phyloP scores from a whole-genome alignment of 64 coral and sea anemone species.

The Orbicella faveolata region DNA sequence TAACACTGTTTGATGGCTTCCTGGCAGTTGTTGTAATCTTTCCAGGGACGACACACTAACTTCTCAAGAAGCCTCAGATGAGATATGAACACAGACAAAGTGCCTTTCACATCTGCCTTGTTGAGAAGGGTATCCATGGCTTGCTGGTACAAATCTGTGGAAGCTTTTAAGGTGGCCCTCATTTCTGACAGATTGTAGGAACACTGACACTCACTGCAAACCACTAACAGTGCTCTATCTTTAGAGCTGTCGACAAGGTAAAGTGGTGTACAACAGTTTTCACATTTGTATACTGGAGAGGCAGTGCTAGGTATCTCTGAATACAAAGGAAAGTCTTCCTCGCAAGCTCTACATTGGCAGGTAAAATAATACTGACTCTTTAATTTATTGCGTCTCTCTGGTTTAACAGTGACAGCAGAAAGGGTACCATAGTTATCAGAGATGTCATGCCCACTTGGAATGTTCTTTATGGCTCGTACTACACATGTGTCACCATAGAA shows the following conservation, averaged over 20 bases:
- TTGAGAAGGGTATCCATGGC: slow-evolving; percentile 72
- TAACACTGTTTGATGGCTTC: slow-evolving; percentile 95
- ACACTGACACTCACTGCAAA: slow-evolving; percentile 37
- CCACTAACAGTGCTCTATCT: background rate
- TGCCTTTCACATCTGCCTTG: slow-evolving; percentile 53
- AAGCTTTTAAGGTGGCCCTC: slow-evolving; percentile 38
- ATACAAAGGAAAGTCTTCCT: slow-evolving; percentile 71
- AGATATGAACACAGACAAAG: slow-evolving; percentile 52
- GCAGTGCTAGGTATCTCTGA: slow-evolving; percentile 45
- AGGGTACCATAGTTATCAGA: slow-evolving; percentile 92
- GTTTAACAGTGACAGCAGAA: slow-evolving; percentile 69
- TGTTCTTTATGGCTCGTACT: slow-evolving; percentile 77
- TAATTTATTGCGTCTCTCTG: slow-evolving; percentile 51
- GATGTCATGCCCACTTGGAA: slow-evolving; percentile 81
- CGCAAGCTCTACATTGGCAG: slow-evolving; percentile 74
- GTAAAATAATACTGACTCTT: slow-evolving; percentile 82
- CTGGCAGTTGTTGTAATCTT: slow-evolving; percentile 89
- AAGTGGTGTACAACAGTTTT: slow-evolving; percentile 21
- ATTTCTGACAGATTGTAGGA: slow-evolving; percentile 50
- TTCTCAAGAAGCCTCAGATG: slow-evolving; percentile 73
- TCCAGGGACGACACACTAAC: slow-evolving; percentile 75
- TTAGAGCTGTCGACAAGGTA: background rate
- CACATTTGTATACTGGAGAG: slow-evolving; percentile 61
- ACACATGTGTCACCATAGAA: slow-evolving; percentile 94
- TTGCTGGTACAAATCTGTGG: slow-evolving; percentile 54